Percentiles rank a stretch among this genome's conserved stretches.
Evolutionary conservation across 1,140 invertebrate species (phyloP).

Genomic region (Bicyclus anynana): DNA sequence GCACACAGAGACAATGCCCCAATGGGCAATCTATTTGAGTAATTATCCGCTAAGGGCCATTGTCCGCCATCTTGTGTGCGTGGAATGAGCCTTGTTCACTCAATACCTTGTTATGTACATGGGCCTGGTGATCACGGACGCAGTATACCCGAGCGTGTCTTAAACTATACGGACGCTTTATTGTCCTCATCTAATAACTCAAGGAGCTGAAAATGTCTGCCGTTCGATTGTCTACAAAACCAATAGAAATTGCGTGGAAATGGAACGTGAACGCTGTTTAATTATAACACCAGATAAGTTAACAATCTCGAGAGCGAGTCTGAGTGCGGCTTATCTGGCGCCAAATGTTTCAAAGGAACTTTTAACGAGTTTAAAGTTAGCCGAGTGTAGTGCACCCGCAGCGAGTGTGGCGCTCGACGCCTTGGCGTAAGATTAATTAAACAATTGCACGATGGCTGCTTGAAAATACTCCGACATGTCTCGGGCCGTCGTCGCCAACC

Average conservation of each 20-base stretch:
- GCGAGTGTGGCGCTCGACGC: slow-evolving; percentile 45
- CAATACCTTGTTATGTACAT: slow-evolving; percentile 61
- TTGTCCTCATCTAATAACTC: slow-evolving; percentile 6
- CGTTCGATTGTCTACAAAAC: slow-evolving; percentile 8
- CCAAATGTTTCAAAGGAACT: slow-evolving; percentile 76
- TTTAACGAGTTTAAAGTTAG: slow-evolving; percentile 77
- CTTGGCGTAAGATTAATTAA: slow-evolving; percentile 75
- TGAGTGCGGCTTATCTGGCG: slow-evolving; percentile 72
- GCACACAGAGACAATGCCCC: slow-evolving; percentile 68
- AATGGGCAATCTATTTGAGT: slow-evolving; percentile 76
- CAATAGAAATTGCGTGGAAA: slow-evolving; percentile 38
- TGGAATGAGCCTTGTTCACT: slow-evolving; percentile 69
- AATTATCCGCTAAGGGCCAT: slow-evolving; percentile 75
- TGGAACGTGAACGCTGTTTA: slow-evolving; percentile 61
- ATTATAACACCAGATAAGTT: slow-evolving; percentile 74
- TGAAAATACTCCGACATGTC: slow-evolving; percentile 75
- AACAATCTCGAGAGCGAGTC: slow-evolving; percentile 70
- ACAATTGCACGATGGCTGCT: slow-evolving; percentile 75
- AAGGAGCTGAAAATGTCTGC: slow-evolving; percentile 17
- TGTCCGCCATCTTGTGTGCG: slow-evolving; percentile 71
- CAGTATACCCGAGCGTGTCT: slow-evolving; percentile 45
- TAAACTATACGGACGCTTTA: slow-evolving; percentile 9
- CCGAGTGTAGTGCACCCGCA: slow-evolving; percentile 71
- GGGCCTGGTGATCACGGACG: slow-evolving; percentile 47
- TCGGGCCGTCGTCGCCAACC: slow-evolving; percentile 72